Evolutionary conservation across 2,113 vertebrate genomes (phyloP), one percentile per base, ranked within the genome.

Genomic region (Antechinus flavipes): DNA sequence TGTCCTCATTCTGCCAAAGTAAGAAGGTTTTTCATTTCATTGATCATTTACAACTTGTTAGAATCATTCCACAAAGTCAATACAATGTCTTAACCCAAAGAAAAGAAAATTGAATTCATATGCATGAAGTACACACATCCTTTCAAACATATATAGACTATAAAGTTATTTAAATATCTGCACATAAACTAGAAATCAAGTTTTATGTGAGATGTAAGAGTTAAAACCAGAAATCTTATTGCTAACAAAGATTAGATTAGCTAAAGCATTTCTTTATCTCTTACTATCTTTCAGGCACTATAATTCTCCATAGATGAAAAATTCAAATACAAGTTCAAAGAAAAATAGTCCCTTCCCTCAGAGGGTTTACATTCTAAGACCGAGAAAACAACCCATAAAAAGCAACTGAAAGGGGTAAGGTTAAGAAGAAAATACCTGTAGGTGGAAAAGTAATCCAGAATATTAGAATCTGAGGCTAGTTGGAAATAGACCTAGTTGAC

Each of bases 21-120:
- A 84, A 35, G 1, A 23, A 3, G 93, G 54, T n/a, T 0, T 26
- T 54, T 54, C 94, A 58, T 30, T 68, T 96, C 23, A 90, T 90
- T 96, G 92, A 93, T 96, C 91, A 95, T 90, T 92, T 94, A 91
- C 30, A 96, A 84, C 52, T 53, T 19, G 89, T 49, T 95, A 61
- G 30, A 61, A 16, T 42, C 10, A 68, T 89, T 97, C 90, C 92
- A 42, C 8, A 95, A 92, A 97, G 68, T 92, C 90, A 12, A 3
- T 68, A 94, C 30, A 76, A 25, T 49, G 10, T 10, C 3, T 50
- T 0, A 10, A 89, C 91, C 94, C 92, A 89, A 91, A 96, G 25
- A 84, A 55, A 35, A 1, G 58, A 10, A 95, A 89, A 76, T 35
- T n/a, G 56, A 95, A 90, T 94, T 90, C n/a, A 26, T 55, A 55